Conservation (phyloP, 2,113 vertebrate species). For the Xenus cinereus region DNA sequence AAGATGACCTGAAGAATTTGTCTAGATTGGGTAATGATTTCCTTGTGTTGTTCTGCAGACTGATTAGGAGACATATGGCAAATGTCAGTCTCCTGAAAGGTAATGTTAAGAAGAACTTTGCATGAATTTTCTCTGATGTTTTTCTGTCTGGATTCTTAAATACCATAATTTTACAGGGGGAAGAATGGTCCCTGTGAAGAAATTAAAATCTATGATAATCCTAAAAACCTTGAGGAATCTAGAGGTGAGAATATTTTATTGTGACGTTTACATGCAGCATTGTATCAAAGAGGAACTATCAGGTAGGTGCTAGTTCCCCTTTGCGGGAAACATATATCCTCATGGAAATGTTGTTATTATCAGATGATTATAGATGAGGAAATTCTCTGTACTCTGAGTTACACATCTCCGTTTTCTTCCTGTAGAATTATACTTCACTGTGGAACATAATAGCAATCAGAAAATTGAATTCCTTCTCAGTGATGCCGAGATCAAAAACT, state of each 20-base stretch:
- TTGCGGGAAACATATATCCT: neutral
- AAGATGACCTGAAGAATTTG: neutral
- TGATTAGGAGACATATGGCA: neutral
- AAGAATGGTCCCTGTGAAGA: neutral
- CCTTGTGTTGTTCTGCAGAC: neutral
- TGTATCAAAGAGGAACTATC: neutral
- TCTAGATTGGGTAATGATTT: neutral
- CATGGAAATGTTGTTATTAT: neutral
- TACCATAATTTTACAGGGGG: neutral
- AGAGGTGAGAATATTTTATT: neutral
- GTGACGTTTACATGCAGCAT: neutral
- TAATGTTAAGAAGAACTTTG: neutral
- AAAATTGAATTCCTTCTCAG: neutral
- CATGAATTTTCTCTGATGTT: neutral
- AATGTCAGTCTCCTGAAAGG: neutral
- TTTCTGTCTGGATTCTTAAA: neutral
- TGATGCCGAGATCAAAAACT: neutral
- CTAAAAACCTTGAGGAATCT: neutral
- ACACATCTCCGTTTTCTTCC: neutral
- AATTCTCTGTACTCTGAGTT: neutral
- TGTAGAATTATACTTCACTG: neutral
- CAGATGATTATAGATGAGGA: neutral
- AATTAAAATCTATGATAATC: neutral
- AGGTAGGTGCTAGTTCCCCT: neutral
- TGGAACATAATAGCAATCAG: neutral